Base-by-base conservation (phyloP, 2,888 invertebrate species). In the Pandemis cinnamomeana region DNA sequence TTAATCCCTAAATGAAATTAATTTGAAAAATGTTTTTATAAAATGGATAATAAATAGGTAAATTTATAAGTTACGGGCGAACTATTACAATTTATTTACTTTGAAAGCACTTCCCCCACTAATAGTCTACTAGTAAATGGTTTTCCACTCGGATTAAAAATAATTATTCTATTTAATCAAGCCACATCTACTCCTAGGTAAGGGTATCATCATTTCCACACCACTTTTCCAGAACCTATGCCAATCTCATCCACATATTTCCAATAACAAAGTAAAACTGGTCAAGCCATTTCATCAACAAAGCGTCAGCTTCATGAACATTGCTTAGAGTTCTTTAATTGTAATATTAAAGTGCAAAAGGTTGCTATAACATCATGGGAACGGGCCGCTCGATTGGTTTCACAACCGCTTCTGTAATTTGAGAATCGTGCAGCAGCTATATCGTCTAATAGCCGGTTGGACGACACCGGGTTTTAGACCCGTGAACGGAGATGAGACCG, bases 361-460 rank as follows among this genome's bases (percentile, higher is more conserved):
- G 68, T 72, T 66, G 71, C 36, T 70, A 70, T 64, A 71, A 64
- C 55, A 27, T 8, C 51, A 64, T 70, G 69, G 58, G 69, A 70
- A 73, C 60, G 48, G 42, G 20, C 15, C 46, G 44, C 62, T 51
- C 27, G 58, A 46, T 68, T 53, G 64, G 61, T 75, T 75, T 72
- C 75, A 61, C 69, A 72, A 75, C 69, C 69, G 53, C 75, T 67
- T 63, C 75, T 67, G 69, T 75, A 70, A 70, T 75, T 72, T 13
- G 72, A 70, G 58, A 72, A 42, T 75, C 75, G 70, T 75, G 75
- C 69, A 53, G 72, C 27, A 20, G 67, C 71, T 48, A 71, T 68
- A 71, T 68, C 64, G 48, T 55, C 11, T 67, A 62, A 61, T 62
- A 61, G n/a, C 46, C 27, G 62, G 64, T 70, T 46, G 68, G 69